Conservation (phyloP, 1,140 invertebrate genomes). For the Ylistrum balloti region DNA sequence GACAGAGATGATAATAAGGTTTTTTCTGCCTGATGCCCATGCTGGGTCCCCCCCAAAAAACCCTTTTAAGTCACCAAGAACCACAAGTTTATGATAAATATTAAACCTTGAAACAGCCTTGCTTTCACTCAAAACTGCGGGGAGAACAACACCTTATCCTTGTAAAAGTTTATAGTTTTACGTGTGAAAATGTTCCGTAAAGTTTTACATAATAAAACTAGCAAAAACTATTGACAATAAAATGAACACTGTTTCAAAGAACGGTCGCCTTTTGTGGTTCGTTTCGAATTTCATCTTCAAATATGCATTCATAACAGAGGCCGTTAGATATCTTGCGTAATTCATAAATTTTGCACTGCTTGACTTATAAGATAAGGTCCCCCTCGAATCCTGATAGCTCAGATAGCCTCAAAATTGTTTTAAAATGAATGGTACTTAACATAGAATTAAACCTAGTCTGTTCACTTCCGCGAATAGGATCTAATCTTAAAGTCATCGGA, state of each 20-base stretch:
- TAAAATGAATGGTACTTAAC: neutral
- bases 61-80: neutral
- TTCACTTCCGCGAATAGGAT: neutral
- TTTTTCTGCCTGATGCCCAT: neutral
- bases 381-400: neutral
- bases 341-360: constrained; percentile 20
- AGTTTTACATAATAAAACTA: constrained; percentile 15
- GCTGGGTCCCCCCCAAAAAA: neutral
- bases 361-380: constrained; percentile 28
- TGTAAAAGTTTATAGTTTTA: neutral
- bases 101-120: neutral
- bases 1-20: neutral
- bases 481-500: neutral
- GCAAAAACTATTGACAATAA: neutral
- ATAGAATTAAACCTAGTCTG: neutral
- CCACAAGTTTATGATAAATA: neutral
- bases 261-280: neutral
- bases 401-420: constrained; percentile 27
- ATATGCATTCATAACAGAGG: neutral
- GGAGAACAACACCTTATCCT: neutral
- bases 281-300: constrained; percentile 28
- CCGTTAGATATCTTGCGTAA: neutral
- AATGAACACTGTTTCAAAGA: neutral
- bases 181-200: neutral
- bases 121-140: neutral